Base-by-base conservation (phyloP, 1,140 invertebrate genomes). In the Sweltsa coloradensis region DNA sequence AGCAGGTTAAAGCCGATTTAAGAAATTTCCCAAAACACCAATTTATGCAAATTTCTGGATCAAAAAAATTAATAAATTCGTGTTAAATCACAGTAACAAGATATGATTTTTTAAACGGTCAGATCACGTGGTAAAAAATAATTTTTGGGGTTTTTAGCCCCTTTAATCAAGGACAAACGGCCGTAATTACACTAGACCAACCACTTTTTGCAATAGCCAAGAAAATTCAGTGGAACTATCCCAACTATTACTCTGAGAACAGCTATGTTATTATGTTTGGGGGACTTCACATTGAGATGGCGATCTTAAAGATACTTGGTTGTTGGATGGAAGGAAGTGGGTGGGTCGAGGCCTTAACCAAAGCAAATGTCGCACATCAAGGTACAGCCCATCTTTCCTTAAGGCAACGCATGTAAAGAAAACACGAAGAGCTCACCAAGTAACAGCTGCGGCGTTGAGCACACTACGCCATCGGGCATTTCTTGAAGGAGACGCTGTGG, bases 81-180 rank as follows among this genome's bases (percentile, higher is more conserved):
- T n/a, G n/a, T n/a, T n/a, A n/a, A n/a, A n/a, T n/a, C n/a, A n/a
- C n/a, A n/a, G n/a, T n/a, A n/a, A n/a, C n/a, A n/a, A n/a, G n/a
- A n/a, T n/a, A n/a, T n/a, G n/a, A n/a, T n/a, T n/a, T n/a, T n/a
- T n/a, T n/a, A n/a, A n/a, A n/a, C n/a, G n/a, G n/a, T n/a, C n/a
- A n/a, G n/a, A 44, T 26, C 34, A 41, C 11, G 14, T 45, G n/a
- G n/a, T n/a, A n/a, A n/a, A n/a, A n/a, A n/a, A n/a, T n/a, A n/a
- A n/a, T n/a, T n/a, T n/a, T n/a, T n/a, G n/a, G n/a, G n/a, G n/a
- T n/a, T n/a, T n/a, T n/a, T n/a, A n/a, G n/a, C 5, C 41, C 24
- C 24, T 34, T 55, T 9, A 57, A 57, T 53, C 53, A 47, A n/a
- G 46, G 40, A 13, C 55, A 57, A 37, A 40, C 48, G n/a, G 51